These are phyloP conservation scores for Thalassarche chlororhynchos DNA, from an alignment of 2,113 vertebrate species.

Conservation along the genomic window DNA sequence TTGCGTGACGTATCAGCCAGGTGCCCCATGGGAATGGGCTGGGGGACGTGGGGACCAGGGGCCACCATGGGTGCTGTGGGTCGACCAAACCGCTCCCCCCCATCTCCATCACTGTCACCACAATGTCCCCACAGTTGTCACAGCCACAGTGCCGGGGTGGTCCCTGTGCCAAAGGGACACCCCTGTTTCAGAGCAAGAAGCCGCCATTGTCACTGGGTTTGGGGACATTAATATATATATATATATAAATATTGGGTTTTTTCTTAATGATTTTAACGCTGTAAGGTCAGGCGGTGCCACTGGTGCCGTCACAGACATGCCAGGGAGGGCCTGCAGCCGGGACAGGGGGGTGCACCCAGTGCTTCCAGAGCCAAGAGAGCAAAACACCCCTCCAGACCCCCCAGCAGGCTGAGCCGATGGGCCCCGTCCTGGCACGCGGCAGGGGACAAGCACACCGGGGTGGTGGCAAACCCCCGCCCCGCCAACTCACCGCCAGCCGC, in stretches of 20 bases:
- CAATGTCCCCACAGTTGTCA: neutral
- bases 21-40: neutral
- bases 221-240: neutral
- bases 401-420: neutral
- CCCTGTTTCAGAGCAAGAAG: neutral
- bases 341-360: neutral
- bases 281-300: neutral
- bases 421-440: neutral
- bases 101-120: neutral
- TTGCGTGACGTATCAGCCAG: accelerated
- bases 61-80: neutral
- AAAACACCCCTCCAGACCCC: neutral
- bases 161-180: accelerated
- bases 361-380: neutral
- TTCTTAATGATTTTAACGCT: conserved; percentile 16
- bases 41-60: neutral
- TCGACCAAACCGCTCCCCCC: neutral
- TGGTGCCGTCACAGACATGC: neutral
- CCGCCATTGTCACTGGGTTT: neutral
- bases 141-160: neutral
- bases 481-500: neutral
- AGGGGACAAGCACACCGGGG: neutral
- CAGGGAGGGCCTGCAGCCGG: neutral
- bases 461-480: neutral
- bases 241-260: neutral